A percentile compares a stretch with the other conserved stretches of the same genome.
phyloP scores from a whole-genome alignment of 2,797 vertebrate genomes.

The Siniperca scherzeri region DNA sequence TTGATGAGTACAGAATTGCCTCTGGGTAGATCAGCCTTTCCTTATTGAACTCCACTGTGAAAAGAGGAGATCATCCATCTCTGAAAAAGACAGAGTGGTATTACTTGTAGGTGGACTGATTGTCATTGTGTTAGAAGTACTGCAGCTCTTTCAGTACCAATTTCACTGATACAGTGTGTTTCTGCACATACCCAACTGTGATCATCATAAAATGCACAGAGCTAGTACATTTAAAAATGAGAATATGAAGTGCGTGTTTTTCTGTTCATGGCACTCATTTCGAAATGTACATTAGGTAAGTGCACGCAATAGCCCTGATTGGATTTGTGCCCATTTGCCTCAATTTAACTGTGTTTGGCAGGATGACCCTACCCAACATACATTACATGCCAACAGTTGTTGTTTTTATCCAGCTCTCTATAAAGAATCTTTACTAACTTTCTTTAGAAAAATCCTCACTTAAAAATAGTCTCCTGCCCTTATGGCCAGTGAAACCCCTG shows the following conservation, averaged over 20 bases:
- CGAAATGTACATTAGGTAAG: background rate
- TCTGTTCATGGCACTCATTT: background rate
- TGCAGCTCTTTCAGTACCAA: conserved; percentile 25
- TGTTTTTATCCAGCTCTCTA: background rate
- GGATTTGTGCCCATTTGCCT: background rate
- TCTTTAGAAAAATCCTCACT: background rate
- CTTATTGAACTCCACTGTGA: conserved; percentile 66
- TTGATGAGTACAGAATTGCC: conserved; percentile 60
- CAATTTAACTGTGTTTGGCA: background rate
- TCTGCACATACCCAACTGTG: conserved; percentile 1
- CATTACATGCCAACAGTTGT: background rate
- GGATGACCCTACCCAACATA: background rate
- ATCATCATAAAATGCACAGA: background rate
- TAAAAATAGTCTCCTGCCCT: background rate
- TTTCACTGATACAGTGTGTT: conserved; percentile 3
- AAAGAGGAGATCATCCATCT: conserved; percentile 60
- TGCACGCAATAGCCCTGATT: background rate
- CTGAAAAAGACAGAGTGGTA: conserved; percentile 43
- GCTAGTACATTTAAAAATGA: conserved; percentile 7
- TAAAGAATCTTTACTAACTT: background rate
- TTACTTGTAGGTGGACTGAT: conserved; percentile 54
- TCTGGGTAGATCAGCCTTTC: conserved; percentile 57
- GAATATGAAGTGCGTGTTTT: background rate
- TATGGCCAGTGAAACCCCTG: background rate
- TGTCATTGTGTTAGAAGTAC: conserved; percentile 41